Evolutionary conservation across 2,797 vertebrate species (phyloP).

Genomic region (Australoheros facetus): DNA sequence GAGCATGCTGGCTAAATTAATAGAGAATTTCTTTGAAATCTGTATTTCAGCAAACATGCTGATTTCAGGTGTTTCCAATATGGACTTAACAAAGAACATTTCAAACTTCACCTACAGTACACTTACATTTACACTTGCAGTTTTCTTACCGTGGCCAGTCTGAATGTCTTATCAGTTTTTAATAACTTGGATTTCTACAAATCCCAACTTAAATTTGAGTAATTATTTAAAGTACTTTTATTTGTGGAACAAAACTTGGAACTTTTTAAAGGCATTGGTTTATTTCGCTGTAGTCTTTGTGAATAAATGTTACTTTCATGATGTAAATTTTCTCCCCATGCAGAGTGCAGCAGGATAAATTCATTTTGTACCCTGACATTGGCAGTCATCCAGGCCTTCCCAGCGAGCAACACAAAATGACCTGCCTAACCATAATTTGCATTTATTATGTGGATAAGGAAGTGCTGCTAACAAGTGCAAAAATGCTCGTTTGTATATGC

Average conservation of each 20-base stretch:
- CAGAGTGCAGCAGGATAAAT: constrained; percentile 9
- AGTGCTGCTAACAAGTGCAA: constrained; percentile 15
- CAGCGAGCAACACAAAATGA: neutral
- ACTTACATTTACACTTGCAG: too few species aligned
- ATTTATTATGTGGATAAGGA: constrained; percentile 31
- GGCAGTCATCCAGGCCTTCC: constrained; percentile 8
- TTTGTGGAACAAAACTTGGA: neutral
- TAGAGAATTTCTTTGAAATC: neutral
- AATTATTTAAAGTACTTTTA: neutral
- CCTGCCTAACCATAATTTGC: constrained; percentile 32
- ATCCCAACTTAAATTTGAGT: neutral
- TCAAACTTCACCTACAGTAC: too few species aligned
- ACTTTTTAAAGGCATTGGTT: neutral
- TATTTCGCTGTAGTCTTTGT: neutral
- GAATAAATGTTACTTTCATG: neutral
- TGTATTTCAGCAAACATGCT: neutral
- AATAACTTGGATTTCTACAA: neutral
- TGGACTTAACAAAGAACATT: too few species aligned
- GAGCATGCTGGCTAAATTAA: too few species aligned
- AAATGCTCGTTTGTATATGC: constrained; percentile 17
- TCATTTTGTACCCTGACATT: neutral
- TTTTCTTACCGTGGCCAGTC: neutral
- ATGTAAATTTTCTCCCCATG: neutral
- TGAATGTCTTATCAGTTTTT: neutral
- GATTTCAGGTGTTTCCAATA: rapidly evolving